Percentiles rank a stretch among this genome's conserved stretches.
Conservation (phyloP, 2,797 vertebrate species). For the Esox masquinongy region DNA sequence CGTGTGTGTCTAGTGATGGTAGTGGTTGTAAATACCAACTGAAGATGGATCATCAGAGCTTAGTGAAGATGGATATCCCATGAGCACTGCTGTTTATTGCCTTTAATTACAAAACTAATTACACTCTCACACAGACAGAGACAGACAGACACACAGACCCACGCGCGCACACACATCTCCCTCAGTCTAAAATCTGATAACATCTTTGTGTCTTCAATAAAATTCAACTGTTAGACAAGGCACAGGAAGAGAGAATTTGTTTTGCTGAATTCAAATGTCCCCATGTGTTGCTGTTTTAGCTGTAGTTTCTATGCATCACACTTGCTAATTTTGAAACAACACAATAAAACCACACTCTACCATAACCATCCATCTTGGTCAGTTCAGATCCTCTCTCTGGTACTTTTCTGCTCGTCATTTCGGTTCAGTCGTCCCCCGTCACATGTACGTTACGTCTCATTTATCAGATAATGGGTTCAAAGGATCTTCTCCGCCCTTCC, state of each 20-base stretch:
- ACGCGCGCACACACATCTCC: constrained; percentile 68
- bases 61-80: constrained; percentile 48
- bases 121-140: constrained; percentile 69
- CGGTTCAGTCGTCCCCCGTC: not conserved
- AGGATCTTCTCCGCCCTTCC: constrained; percentile 39
- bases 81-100: constrained; percentile 70
- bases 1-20: not conserved
- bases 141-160: constrained; percentile 49
- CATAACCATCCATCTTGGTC: not conserved
- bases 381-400: not conserved
- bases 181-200: constrained; percentile 54
- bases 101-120: constrained; percentile 78
- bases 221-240: constrained; percentile 55
- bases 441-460: not conserved
- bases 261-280: not conserved
- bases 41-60: not conserved
- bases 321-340: not conserved
- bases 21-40: not conserved
- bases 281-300: not conserved
- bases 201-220: constrained; percentile 57
- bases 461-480: constrained; percentile 2
- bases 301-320: not conserved
- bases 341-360: not conserved
- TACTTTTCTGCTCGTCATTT: not conserved
- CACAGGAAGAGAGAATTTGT: not conserved